Evolutionary conservation across 2,113 vertebrate species (phyloP), one percentile per base, ranked within the genome.

Genomic region (Rhinolophus sinicus): DNA sequence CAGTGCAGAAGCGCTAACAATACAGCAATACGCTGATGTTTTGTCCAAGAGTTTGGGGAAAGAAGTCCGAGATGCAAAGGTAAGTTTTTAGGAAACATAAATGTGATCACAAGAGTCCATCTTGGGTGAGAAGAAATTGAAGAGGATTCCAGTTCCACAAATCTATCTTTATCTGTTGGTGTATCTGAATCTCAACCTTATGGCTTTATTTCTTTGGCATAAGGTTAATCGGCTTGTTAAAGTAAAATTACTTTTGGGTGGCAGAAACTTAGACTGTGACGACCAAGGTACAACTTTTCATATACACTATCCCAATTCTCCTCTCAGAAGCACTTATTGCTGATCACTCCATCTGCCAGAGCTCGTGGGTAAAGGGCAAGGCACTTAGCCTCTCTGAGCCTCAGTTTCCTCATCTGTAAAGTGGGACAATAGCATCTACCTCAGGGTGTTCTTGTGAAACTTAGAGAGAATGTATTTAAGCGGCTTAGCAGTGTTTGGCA

Each of bases 1-100:
- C 72, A 95, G 96, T 18, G 65, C 94, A 44, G 97, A 98, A 75
- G 75, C 90, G 1, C 88, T 97, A 47, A 97, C 95, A 1, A 2
- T 89, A 44, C 86, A 96, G 35, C 94, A 97, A 12, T 97, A 97
- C 22, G 90, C 95, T 4, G 93, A 97, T 28, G 44, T 97, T 81
- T 75, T 98, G 40, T 97, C 97, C 81, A 91, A 88, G 64, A 38
- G 14, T 44, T 54, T 94, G 87, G 97, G 97, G 33, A 98, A 97
- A 83, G 84, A 94, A 12, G 47, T 98, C 72, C 16, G 26, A 38
- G 95, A 97, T 40, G 70, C 95, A 69, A 97, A 98, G 96, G 95
- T 97, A 78, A 96, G 94, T 58, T 76, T 60, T 65, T 52, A 21
- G 47, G 33, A 88, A 26, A 76, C 14, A 26, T 80, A 44, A 44